Evolutionary conservation across 2,888 invertebrate genomes (phyloP).

Genomic region (Gymnosoma rotundatum): DNA sequence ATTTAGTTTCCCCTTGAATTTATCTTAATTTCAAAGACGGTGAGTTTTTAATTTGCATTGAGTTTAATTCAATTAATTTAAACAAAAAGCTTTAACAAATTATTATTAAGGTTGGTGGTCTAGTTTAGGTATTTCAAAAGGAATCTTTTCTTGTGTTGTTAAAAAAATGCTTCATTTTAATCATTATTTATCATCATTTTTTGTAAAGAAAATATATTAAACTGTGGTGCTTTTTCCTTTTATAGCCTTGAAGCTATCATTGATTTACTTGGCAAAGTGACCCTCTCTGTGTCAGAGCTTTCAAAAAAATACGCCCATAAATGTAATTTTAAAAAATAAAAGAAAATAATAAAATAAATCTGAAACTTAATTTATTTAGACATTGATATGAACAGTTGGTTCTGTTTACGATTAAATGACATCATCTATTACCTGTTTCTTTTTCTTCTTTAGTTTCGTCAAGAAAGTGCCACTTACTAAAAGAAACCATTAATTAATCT

Average conservation of each 20-base stretch:
- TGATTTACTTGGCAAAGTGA: not conserved
- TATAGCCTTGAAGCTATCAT: slow-evolving; percentile 24
- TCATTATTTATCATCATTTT: too few relatives aligned
- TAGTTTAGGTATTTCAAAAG: too few relatives aligned
- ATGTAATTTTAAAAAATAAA: too few relatives aligned
- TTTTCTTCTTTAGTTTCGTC: not conserved
- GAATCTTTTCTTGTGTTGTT: too few relatives aligned
- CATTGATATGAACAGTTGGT: slow-evolving; percentile 34
- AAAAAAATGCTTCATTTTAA: not conserved
- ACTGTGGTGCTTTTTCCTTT: slow-evolving; percentile 15
- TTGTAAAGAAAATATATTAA: not conserved
- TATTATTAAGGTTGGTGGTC: too few relatives aligned
- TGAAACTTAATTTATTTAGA: slow-evolving; percentile 32
- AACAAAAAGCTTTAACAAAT: too few relatives aligned
- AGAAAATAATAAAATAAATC: slow-evolving; percentile 24
- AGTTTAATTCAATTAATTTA: too few relatives aligned
- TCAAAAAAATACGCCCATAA: not conserved
- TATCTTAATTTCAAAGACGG: too few relatives aligned
- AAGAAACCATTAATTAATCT: slow-evolving; percentile 62
- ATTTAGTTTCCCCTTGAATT: too few relatives aligned
- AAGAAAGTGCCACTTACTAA: not conserved
- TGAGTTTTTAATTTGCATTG: too few relatives aligned
- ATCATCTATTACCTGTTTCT: slow-evolving; percentile 43
- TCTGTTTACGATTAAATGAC: slow-evolving; percentile 52
- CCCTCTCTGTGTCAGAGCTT: not conserved